Evolutionary conservation across 2,888 invertebrate species (phyloP), one percentile per base, ranked within the genome.

Genomic region (Oeneis ivallda): DNA sequence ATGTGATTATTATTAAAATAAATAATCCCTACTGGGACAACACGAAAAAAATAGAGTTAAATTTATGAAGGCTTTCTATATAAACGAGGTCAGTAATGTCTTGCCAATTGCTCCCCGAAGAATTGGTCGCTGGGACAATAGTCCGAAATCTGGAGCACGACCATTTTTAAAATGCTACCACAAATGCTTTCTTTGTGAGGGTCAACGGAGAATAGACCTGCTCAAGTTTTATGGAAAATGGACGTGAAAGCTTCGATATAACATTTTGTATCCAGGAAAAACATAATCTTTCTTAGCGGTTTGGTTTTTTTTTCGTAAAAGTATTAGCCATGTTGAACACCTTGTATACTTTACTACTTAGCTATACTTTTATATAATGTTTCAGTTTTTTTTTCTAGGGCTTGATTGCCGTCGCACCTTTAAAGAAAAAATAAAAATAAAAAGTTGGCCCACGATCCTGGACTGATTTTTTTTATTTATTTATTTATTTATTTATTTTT

Each of bases 161-260:
- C 32, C 62, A 66, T 43, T 66, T 66, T 58, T 34, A 62, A 62
- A 66, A 57, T 62, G 60, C 41, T 15, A 39, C 50, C 52, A 66
- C 50, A 66, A 62, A 66, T 58, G 19, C 32, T 34, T 50, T 17
- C 50, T 52, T 41, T 62, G 50, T 62, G 39, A 43, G 54, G 47
- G 19, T 59, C 59, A 49, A n/a, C 56, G 9, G 34, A 52, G 47
- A 59, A 64, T 60, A 17, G 34, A 15, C 37, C 47, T 9, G 43
- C 56, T 57, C 47, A 52, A 61, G 57, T 64, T 65, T 57, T 62
- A 65, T 56, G 32, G 49, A 39, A 17, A 62, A 34, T 43, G 37
- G 54, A 13, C 49, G 6, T 17, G 34, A 47, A 59, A 59, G 47
- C 26, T 11, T 43, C n/a, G 19, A 57, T 43, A 43, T 26, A 8